Evolutionary conservation across 2,888 invertebrate species (phyloP), one percentile per base, ranked within the genome.

Genomic region (Augochlorella aurata): DNA sequence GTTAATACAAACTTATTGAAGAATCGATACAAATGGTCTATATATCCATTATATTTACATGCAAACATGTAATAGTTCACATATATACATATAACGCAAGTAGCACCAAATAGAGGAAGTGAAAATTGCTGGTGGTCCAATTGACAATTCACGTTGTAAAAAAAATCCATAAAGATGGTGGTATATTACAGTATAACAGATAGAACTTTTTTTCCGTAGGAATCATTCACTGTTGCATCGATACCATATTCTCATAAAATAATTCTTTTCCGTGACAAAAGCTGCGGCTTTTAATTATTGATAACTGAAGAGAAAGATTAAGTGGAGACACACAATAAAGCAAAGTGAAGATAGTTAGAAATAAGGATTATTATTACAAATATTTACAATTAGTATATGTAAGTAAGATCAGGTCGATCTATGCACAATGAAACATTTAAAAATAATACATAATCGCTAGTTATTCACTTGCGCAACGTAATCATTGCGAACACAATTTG

Each of bases 21-120:
- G 83, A 61, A 81, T 85, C 79, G 77, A 83, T 87, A 85, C 77
- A 82, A 77, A 81, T 72, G 71, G 83, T 88, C 79, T 74, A 84
- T 84, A 86, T 86, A 89, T 89, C 74, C 84, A 87, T 89, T 86
- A 83, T 91, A 91, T 90, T 90, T 91, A 91, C 90, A 90, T 87
- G 82, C 77, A 84, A 86, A 86, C 72, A 38, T 14, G 61, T 87
- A 76, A 80, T 81, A 83, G 86, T 89, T 80, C 88, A 44, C 65
- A 87, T 91, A 89, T 90, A 87, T 92, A 91, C 90, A 91, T 85
- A 90, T 87, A 90, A 88, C 87, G 88, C 87, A 89, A 90, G 86
- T 89, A 93, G 92, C 93, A 93, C 92, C 92, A 89, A 89, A 84
- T 89, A 90, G 85, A 83, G 24, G 58, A 90, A 90, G 38, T 90